A percentile compares a stretch with the other conserved stretches of the same genome.
Conservation (phyloP, 1,140 invertebrate genomes). For the Stegodyphus dumicola region DNA sequence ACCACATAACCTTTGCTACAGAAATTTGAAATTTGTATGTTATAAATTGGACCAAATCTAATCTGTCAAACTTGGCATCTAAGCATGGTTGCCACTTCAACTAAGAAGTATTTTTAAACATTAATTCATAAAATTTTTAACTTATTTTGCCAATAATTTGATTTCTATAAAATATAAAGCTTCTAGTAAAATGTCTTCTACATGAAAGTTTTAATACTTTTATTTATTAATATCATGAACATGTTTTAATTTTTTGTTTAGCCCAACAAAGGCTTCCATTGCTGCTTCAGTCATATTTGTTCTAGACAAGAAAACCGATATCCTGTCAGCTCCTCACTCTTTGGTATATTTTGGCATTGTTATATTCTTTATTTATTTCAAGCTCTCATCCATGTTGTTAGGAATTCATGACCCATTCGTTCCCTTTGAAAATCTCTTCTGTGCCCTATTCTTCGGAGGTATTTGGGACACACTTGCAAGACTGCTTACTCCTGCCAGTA, state of each 20-base stretch:
- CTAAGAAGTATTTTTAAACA: too few species aligned
- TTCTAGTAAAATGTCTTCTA: too few species aligned
- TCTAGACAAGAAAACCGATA: slow-evolving; percentile 94
- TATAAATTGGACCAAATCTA: too few species aligned
- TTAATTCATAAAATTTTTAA: too few species aligned
- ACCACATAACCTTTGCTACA: too few species aligned
- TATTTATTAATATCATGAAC: neutral
- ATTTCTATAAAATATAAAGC: too few species aligned
- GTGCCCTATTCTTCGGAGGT: slow-evolving; percentile 96
- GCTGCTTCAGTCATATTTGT: slow-evolving; percentile 96
- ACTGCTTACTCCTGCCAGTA: slow-evolving; percentile 71
- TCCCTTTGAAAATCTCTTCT: slow-evolving; percentile 98
- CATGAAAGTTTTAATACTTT: neutral
- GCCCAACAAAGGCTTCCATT: slow-evolving; percentile 95
- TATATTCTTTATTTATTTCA: slow-evolving; percentile 99
- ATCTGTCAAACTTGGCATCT: too few species aligned
- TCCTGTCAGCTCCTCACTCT: slow-evolving; percentile 95
- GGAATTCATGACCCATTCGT: slow-evolving; percentile 98
- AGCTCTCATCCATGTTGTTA: slow-evolving; percentile 93
- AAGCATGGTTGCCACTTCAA: too few species aligned
- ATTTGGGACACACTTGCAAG: slow-evolving; percentile 87
- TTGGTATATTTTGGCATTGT: slow-evolving; percentile 98
- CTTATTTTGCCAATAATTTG: too few species aligned
- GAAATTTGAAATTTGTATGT: too few species aligned
- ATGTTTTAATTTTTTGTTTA: slow-evolving; percentile 70